Conservation (phyloP, 2,888 invertebrate species). For the Pollenia labialis region DNA sequence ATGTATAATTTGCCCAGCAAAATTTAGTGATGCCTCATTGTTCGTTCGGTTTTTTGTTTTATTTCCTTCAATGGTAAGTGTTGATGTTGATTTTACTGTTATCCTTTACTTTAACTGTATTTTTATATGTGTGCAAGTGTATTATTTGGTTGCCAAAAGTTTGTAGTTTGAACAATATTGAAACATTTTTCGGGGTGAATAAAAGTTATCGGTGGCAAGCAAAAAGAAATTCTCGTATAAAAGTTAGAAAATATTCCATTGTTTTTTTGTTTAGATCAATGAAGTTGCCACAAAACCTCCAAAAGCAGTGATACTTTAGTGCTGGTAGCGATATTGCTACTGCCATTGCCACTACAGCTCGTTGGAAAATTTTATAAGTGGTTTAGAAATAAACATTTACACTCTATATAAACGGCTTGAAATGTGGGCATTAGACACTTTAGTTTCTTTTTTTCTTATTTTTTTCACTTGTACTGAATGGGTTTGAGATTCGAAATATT, state of each 20-base stretch:
- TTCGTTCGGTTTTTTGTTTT: constrained; percentile 18
- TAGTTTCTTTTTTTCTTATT: constrained; percentile 2
- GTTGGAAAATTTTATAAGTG: constrained; percentile 37
- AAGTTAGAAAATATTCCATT: background rate
- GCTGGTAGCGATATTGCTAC: constrained; percentile 28
- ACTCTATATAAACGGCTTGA: constrained; percentile 33
- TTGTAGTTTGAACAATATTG: constrained; percentile 49
- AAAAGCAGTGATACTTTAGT: background rate
- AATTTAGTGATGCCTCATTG: constrained; percentile 26
- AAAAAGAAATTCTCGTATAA: constrained; percentile 25
- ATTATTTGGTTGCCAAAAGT: constrained; percentile 44
- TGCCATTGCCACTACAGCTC: constrained; percentile 15
- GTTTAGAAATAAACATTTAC: constrained; percentile 49
- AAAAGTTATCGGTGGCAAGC: constrained; percentile 34
- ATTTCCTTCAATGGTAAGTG: constrained; percentile 35
- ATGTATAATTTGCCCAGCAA: constrained; percentile 1
- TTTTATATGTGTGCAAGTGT: constrained; percentile 2
- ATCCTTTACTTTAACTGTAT: constrained; percentile 6
- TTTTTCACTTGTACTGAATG: constrained; percentile 28
- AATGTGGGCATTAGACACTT: constrained; percentile 50
- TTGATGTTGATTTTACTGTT: constrained; percentile 44
- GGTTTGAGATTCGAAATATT: background rate
- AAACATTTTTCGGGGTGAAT: constrained; percentile 32
- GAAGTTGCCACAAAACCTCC: constrained; percentile 32
- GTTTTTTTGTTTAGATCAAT: constrained; percentile 17